Base-by-base conservation (phyloP, 2,797 vertebrate species). In the Falco columbarius region DNA sequence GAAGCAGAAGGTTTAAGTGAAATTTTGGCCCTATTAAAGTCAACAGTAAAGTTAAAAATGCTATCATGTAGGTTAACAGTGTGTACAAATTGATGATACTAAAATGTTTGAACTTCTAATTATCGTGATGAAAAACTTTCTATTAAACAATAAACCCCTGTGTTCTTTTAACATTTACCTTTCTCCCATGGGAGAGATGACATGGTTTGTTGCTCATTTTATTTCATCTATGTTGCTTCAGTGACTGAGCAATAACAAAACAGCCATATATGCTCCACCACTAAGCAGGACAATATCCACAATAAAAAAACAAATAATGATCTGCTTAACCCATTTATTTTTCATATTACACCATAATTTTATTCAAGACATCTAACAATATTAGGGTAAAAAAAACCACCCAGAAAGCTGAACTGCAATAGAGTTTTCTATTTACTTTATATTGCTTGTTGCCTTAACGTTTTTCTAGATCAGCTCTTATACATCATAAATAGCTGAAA, bases 151-250 rank as follows among this genome's bases (percentile, higher is more conserved):
- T 94, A 97, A 95, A 73, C 94, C 88, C 83, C 93, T 87, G 88
- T 95, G 95, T 95, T 94, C 90, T 94, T 94, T 90, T 94, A 94
- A 89, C 93, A 85, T 95, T 96, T 95, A 95, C 94, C 93, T 95
- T 96, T 92, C 63, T 95, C 96, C 67, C 88, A 14, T 85, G 95
- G 93, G 93, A 93, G 90, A 97, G 30, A 95, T 96, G 88, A 95
- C 92, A 95, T 94, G 97, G 93, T 89, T 97, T 96, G 92, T 85
- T 96, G 93, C 93, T 93, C 86, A 20, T 93, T 96, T 89, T 97
- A 95, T 95, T 92, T 95, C 92, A 56, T 93, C 76, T 86, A 76
- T 46, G 56, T 93, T 95, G 92, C 89, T 92, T 94, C 95, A 74
- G 61, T 94, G 94, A 80, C 71, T 96, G 83, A 93, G 73, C 90